Evolutionary conservation across 1,140 invertebrate genomes (phyloP).

Genomic region (Euura lappo): DNA sequence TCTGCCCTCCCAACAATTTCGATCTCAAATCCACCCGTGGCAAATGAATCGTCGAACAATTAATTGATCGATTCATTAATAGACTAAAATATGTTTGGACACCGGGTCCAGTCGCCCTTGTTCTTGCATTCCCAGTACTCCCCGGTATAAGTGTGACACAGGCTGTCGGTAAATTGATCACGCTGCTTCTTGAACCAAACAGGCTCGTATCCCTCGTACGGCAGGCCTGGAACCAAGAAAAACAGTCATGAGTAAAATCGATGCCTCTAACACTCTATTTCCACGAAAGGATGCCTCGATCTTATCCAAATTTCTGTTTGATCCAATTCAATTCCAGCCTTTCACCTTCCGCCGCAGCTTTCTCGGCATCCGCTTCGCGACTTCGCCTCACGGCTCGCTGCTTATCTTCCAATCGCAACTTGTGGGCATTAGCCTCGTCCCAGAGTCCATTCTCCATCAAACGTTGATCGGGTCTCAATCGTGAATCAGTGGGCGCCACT

Average conservation of each 20-base stretch:
- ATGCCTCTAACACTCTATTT: not conserved
- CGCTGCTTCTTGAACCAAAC: slow-evolving; percentile 90
- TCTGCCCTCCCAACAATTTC: not conserved
- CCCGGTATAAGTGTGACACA: slow-evolving; percentile 85
- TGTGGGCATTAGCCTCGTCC: slow-evolving; percentile 96
- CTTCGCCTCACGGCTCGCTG: slow-evolving; percentile 78
- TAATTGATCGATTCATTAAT: not conserved
- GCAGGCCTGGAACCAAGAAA: slow-evolving; percentile 65
- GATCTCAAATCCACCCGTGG: not conserved
- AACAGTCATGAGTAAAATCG: not conserved
- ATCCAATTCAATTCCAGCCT: not conserved
- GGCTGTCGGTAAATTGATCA: slow-evolving; percentile 79
- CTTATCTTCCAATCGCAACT: slow-evolving; percentile 93
- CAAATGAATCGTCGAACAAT: not conserved
- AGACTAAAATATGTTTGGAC: slow-evolving; percentile 91
- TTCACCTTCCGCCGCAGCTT: slow-evolving; percentile 73
- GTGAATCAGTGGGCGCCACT: slow-evolving; percentile 94
- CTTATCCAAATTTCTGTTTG: not conserved
- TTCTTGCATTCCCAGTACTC: slow-evolving; percentile 95
- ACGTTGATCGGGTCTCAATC: slow-evolving; percentile 93
- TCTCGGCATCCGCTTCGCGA: slow-evolving; percentile 81
- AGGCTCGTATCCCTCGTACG: slow-evolving; percentile 81
- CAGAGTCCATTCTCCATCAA: slow-evolving; percentile 96
- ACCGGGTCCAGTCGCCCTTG: slow-evolving; percentile 86
- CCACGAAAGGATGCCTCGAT: too few relatives aligned